A percentile compares a stretch with the other conserved stretches of the same genome.
Conservation (phyloP, 1,140 invertebrate species). For the Pseudomyrmex cubaensis region DNA sequence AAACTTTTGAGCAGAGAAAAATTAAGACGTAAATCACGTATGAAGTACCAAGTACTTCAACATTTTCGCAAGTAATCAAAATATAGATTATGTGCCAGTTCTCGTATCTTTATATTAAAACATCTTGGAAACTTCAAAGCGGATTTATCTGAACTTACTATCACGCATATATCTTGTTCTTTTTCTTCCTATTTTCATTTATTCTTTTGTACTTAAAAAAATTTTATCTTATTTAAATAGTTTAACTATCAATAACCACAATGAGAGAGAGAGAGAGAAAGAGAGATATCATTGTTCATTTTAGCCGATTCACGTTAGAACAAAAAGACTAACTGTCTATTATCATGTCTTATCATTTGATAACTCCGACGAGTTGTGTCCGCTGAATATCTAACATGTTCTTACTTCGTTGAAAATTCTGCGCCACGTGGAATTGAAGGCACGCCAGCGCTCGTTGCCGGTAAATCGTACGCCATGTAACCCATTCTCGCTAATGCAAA, state of each 20-base stretch:
- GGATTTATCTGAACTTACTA: too few relatives aligned
- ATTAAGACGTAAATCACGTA: neutral
- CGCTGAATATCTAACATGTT: neutral
- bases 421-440: conserved; percentile 12
- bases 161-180: too few relatives aligned
- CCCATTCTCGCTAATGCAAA: conserved; percentile 21
- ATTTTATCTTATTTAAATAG: too few relatives aligned
- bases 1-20: neutral
- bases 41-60: neutral
- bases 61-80: conserved; percentile 21
- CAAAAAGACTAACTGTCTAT: neutral
- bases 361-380: conserved; percentile 2
- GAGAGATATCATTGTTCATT: neutral
- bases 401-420: neutral
- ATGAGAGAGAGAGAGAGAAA: neutral
- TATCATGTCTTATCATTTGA: neutral
- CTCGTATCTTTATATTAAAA: neutral
- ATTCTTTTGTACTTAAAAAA: too few relatives aligned
- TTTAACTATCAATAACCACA: neutral
- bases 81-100: neutral
- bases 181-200: too few relatives aligned
- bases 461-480: conserved; percentile 46
- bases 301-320: neutral
- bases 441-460: conserved; percentile 13
- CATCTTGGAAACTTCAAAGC: neutral